Base-by-base conservation (phyloP, 2,888 invertebrate genomes). In the Pseudococcus jackbeardsleyi region DNA sequence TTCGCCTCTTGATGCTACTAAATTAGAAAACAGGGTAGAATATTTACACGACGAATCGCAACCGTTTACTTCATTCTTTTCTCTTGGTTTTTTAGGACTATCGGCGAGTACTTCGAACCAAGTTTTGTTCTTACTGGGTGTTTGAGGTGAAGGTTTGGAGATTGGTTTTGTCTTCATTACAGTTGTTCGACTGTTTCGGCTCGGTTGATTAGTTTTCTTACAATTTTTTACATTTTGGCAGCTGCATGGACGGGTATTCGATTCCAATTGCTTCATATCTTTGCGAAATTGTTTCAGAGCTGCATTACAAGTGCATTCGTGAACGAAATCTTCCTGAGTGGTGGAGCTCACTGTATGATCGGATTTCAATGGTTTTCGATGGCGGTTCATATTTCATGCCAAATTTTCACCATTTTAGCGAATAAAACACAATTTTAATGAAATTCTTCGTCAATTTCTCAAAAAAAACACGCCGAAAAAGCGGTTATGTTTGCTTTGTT, bases 31-130 rank as follows among this genome's bases (percentile, higher is more conserved):
- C n/a, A 86, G 11, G 19, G 86, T 15, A 4, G 42, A 33, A 46
- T 68, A 86, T 86, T 68, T 59, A 64, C 86, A 86, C 19, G 86
- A 46, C 7, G 86, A 68, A 46, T 86, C 64, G 39, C 79, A 82
- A 17, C 68, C 46, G 7, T n/a, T 72, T 1, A 86, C 59, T 86
- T 68, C 68, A 26, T 33, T 54, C 33, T 19, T 50, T 39, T 33
- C 79, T 82, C 50, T 88, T 3, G 86, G 26, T 54, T 88, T 82
- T 48, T 59, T 59, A 0, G 88, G 88, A 59, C 88, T 88, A n/a
- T 88, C 82, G 19, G 39, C 54, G 11, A 88, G 59, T 17, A 88
- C 88, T 26, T 88, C 50, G 59, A 82, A 88, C 88, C 88, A 88
- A 54, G 88, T 88, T 88, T 88, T 88, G 39, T 33, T 59, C 12